Evolutionary conservation across 2,888 invertebrate genomes (phyloP).

Genomic region (Aplocera efformata): DNA sequence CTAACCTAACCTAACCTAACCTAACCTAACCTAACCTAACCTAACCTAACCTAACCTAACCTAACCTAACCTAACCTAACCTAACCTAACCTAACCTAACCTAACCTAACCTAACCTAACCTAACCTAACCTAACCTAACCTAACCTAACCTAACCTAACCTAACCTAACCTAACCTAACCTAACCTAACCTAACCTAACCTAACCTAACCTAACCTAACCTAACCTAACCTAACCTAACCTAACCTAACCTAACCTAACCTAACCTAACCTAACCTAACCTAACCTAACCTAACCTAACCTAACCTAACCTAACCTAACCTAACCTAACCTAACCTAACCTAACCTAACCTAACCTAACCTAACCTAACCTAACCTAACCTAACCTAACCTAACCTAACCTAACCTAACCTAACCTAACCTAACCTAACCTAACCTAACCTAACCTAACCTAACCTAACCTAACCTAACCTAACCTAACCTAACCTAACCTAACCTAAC

Average conservation of each 20-base stretch:
- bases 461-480: constrained; percentile 22
- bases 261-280: constrained; percentile 25
- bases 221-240: constrained; percentile 23
- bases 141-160: constrained; percentile 20
- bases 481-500: constrained; percentile 22
- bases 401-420: constrained; percentile 22
- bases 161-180: constrained; percentile 20
- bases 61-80: constrained; percentile 14
- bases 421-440: constrained; percentile 21
- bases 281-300: constrained; percentile 21
- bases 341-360: constrained; percentile 20
- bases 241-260: constrained; percentile 19
- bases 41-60: constrained; percentile 15
- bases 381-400: constrained; percentile 19
- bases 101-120: constrained; percentile 15
- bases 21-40: constrained; percentile 17
- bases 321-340: constrained; percentile 20
- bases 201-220: constrained; percentile 22
- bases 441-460: constrained; percentile 19
- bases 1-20: constrained; percentile 15
- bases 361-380: constrained; percentile 19
- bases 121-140: constrained; percentile 18
- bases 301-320: constrained; percentile 19
- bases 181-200: constrained; percentile 18
- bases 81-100: constrained; percentile 12